Evolutionary conservation across 2,888 invertebrate species (phyloP), one percentile per base, ranked within the genome.

Genomic region (Philereme transversata): DNA sequence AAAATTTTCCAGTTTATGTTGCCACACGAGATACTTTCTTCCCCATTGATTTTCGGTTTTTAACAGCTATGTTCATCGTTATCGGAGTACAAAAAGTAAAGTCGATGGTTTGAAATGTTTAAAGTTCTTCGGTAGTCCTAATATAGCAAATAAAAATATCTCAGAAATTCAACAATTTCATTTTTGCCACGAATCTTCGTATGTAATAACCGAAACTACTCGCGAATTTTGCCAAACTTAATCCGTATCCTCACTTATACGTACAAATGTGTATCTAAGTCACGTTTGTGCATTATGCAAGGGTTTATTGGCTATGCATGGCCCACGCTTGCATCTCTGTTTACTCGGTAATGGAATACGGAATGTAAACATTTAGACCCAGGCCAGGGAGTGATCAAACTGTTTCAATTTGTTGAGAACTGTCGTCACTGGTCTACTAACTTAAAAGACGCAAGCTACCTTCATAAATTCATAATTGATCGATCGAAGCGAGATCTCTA

Each of bases 191-290:
- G 73, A 69, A 44, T 69, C 43, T 48, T 40, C 51, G 45, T 51
- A 41, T 40, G 8, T 6, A 8, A 57, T 52, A 58, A 52, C 57
- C 43, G 34, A 52, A 57, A 51, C 57, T 51, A 34, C 47, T 57
- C 33, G 34, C 44, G 41, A 51, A 51, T 67, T 72, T 64, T 72
- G 71, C 72, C 64, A 74, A 79, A 72, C 75, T 69, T 66, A 54
- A 45, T 53, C 49, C 47, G 58, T 55, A 65, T 65, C 51, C 54
- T 48, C 49, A 57, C 62, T 55, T 61, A 59, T 62, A 62, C 60
- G 55, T 63, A 65, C 67, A 64, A 70, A 65, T 67, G 68, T 61
- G 57, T 50, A 54, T 54, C 52, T 64, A 57, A 70, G 65, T 67
- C 62, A 62, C 67, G 58, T 68, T 49, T 65, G 68, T 67, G 65